Conservation (phyloP, 2,797 vertebrate genomes). For the Eurystomus glaucurus region DNA sequence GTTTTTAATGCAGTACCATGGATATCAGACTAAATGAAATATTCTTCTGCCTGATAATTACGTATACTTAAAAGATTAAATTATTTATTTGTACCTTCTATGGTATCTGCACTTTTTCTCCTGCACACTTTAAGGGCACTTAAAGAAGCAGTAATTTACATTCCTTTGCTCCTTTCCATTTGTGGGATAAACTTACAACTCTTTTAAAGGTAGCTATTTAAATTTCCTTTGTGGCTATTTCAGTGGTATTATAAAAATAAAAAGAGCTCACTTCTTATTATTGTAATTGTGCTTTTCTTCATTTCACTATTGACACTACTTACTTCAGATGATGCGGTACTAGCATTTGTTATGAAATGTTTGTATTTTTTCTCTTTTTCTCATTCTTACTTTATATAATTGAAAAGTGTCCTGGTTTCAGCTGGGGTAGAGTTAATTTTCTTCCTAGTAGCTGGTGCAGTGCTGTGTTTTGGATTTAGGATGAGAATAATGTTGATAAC, state of each 20-base stretch:
- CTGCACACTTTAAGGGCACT: not conserved
- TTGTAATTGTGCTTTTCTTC: not conserved
- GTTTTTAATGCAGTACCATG: not conserved
- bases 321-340: not conserved
- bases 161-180: not conserved
- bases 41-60: not conserved
- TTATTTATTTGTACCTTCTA: not conserved
- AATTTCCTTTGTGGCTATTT: not conserved
- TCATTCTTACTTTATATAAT: not conserved
- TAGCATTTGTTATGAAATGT: not conserved
- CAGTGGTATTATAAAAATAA: constrained; percentile 16
- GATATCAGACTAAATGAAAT: not conserved
- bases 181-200: not conserved
- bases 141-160: not conserved
- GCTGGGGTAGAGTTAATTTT: not conserved
- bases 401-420: not conserved
- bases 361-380: not conserved
- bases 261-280: constrained; percentile 3
- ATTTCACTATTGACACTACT: not conserved
- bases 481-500: not conserved
- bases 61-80: not conserved
- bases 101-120: not conserved
- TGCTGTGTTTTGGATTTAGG: not conserved
- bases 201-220: not conserved
- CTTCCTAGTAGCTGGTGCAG: not conserved